These are phyloP conservation scores for Caenorhabditis elegans DNA, from an alignment of 1,140 invertebrate genomes.

Conservation along the genomic window DNA sequence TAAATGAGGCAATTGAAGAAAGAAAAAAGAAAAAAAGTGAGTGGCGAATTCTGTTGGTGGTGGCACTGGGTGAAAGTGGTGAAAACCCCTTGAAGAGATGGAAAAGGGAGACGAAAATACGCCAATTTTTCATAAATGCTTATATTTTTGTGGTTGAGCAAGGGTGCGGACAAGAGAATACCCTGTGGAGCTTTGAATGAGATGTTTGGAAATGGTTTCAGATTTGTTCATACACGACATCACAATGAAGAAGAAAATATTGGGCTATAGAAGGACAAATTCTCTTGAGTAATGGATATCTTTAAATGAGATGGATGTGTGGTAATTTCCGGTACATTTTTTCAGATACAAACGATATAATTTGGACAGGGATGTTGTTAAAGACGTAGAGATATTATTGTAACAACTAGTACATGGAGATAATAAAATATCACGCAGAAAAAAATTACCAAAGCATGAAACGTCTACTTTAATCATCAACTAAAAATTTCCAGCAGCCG, in stretches of 20 bases:
- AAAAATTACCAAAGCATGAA: too few species aligned
- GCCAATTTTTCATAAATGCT: conserved; percentile 26
- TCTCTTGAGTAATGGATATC: too few species aligned
- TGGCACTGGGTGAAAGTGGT: neutral
- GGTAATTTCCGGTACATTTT: neutral
- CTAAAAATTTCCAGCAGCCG: too few species aligned
- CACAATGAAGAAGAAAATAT: neutral
- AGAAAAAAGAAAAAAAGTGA: neutral
- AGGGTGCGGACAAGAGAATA: neutral
- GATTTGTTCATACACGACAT: neutral
- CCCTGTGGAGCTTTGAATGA: neutral
- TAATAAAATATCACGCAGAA: too few species aligned
- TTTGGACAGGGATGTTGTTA: too few species aligned
- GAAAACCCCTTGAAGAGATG: neutral
- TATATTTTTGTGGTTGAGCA: neutral
- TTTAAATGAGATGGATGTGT: neutral
- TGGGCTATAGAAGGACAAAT: too few species aligned
- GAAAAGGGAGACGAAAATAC: neutral
- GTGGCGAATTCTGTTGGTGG: neutral
- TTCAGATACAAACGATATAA: too few species aligned
- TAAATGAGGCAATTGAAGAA: conserved; percentile 23
- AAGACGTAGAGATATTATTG: too few species aligned
- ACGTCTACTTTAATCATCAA: too few species aligned
- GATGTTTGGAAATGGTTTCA: neutral
- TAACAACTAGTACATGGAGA: too few species aligned